Evolutionary conservation across 1,140 invertebrate genomes (phyloP), one percentile per base, ranked within the genome.

Genomic region (Drosophila burlai): DNA sequence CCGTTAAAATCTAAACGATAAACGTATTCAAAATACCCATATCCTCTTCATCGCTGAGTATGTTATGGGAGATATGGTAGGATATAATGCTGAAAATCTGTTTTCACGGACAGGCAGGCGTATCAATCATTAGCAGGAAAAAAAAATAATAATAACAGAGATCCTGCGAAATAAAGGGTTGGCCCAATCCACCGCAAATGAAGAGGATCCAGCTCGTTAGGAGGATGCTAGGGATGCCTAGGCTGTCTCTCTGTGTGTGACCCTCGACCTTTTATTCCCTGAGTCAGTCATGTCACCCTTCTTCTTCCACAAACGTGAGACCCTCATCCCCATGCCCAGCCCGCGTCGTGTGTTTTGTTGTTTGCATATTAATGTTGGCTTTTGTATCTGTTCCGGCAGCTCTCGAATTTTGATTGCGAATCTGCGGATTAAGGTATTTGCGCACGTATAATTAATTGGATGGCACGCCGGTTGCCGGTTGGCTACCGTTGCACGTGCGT

Each of bases 371-470:
- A 80, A 81, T 87, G 83, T 68, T 46, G 63, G 74, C 66, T 77
- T 77, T 87, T 80, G 83, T 86, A 87, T 87, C 83, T 87, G 66
- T 82, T 69, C 50, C 67, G 59, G 78, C 66, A 67, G 66, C 81
- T 81, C 82, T 91, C 79, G 79, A 90, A 90, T 81, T 89, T 91
- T 90, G 85, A 90, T 90, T 90, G 85, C 87, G 85, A 90, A 90
- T 90, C 80, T 66, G 68, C 76, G 85, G 85, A 90, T 90, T 90
- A 91, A 91, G 85, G 85, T 90, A 90, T 90, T 90, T 90, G 85
- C 86, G 86, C 85, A 90, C 85, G 86, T 90, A 90, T 90, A 90
- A 90, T 90, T 90, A 90, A 90, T 90, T 90, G 86, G 87, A 85
- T 83, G 77, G 73, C 83, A 74, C 61, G 58, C 18, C 18, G 50